These are phyloP conservation scores for Chymomyza costata DNA, from an alignment of 1,140 invertebrate genomes.

Conservation along the genomic window DNA sequence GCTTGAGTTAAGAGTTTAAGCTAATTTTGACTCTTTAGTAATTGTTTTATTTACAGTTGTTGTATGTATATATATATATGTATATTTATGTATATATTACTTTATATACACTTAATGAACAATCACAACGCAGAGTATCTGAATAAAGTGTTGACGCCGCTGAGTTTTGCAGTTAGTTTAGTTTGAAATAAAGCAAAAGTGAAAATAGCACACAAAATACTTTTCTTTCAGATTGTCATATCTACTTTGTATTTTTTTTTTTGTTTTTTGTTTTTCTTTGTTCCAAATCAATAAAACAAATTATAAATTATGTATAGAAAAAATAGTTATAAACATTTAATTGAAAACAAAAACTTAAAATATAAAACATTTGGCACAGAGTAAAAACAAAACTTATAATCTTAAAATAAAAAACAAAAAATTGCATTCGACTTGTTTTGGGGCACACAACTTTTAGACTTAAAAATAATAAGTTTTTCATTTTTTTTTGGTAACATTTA, in stretches of 20 bases:
- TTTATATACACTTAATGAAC: conserved; percentile 68
- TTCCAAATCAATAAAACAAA: conserved; percentile 43
- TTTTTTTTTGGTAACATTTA: conserved; percentile 2
- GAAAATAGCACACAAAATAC: conserved; percentile 35
- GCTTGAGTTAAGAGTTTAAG: conserved; percentile 21
- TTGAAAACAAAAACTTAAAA: conserved; percentile 31
- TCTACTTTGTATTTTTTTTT: conserved; percentile 42
- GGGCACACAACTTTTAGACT: conserved; percentile 5
- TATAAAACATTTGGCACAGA: conserved; percentile 43
- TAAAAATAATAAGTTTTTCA: conserved; percentile 18
- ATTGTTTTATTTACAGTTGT: neutral
- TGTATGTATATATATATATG: too few relatives aligned
- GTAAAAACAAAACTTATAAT: conserved; percentile 38
- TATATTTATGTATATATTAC: conserved; percentile 2
- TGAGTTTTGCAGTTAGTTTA: conserved; percentile 39
- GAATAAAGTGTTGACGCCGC: conserved; percentile 52
- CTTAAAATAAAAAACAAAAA: conserved; percentile 10
- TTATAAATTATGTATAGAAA: conserved; percentile 28
- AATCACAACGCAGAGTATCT: conserved; percentile 75
- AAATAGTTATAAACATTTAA: conserved; percentile 59
- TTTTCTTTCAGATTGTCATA: conserved; percentile 61
- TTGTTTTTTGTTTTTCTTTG: conserved; percentile 25
- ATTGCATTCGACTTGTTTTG: conserved; percentile 34
- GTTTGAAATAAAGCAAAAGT: conserved; percentile 35
- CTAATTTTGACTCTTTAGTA: too few relatives aligned